Percentiles rank a stretch among this genome's conserved stretches.
Evolutionary conservation across 2,797 vertebrate genomes (phyloP).

Genomic region (Takifugu rubripes): DNA sequence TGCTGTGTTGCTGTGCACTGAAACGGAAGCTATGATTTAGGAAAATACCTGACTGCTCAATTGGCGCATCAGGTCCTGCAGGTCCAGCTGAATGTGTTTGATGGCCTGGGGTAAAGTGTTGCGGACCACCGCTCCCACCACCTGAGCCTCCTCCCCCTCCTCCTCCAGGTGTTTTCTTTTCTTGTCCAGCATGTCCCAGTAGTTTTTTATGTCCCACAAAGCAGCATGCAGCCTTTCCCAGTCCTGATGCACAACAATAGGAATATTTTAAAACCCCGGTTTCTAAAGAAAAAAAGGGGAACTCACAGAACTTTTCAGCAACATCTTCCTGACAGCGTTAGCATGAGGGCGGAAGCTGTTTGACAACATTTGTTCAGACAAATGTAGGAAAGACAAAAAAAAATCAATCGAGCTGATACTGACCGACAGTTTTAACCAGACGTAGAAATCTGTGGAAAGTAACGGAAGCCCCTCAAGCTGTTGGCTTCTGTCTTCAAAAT

Average conservation of each 20-base stretch:
- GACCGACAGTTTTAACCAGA: conserved; percentile 72
- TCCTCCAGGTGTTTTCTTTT: conserved; percentile 62
- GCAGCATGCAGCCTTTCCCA: conserved; percentile 63
- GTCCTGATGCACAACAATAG: conserved; percentile 60
- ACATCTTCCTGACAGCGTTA: conserved; percentile 5
- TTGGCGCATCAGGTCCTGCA: conserved; percentile 74
- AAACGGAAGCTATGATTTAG: background rate
- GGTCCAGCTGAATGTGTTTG: conserved; percentile 64
- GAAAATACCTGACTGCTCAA: conserved; percentile 65
- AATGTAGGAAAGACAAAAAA: no score
- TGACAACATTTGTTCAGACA: no score
- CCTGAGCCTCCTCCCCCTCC: conserved; percentile 14
- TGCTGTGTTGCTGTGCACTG: background rate
- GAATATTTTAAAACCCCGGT: conserved; percentile 14
- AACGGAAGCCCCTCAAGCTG: conserved; percentile 62
- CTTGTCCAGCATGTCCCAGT: conserved; percentile 68
- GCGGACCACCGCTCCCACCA: background rate
- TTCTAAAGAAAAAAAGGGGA: conserved; percentile 37
- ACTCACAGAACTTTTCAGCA: conserved; percentile 29
- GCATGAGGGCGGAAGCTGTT: background rate
- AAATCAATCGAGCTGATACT: conserved; percentile 25
- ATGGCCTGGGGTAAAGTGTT: conserved; percentile 50
- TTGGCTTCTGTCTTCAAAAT: conserved; percentile 60
- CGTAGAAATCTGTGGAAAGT: conserved; percentile 63
- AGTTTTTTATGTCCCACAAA: conserved; percentile 59